Percentiles rank a stretch among this genome's conserved stretches.
phyloP scores from a whole-genome alignment of 2,113 vertebrate species.

The Daubentonia madagascariensis region DNA sequence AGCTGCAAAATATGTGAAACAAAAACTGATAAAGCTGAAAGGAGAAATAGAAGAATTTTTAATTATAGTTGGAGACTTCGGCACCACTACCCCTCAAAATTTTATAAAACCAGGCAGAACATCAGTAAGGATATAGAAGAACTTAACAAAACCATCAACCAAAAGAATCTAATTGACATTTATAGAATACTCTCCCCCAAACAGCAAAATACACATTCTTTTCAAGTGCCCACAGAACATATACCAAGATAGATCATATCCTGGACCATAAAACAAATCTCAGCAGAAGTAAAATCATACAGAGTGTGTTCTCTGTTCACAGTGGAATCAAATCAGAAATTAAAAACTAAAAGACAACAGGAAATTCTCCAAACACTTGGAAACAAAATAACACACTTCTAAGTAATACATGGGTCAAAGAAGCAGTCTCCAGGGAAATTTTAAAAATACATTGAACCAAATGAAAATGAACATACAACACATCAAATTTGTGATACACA shows the following conservation, averaged over 20 bases:
- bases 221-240: not conserved
- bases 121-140: not conserved
- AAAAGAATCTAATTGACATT: not conserved
- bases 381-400: not conserved
- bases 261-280: not conserved
- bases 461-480: not conserved
- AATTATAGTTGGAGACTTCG: not conserved
- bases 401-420: not conserved
- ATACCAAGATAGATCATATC: not conserved
- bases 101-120: not conserved
- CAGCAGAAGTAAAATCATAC: not conserved
- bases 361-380: not conserved
- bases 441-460: not conserved
- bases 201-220: not conserved
- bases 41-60: not conserved
- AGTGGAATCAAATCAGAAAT: not conserved
- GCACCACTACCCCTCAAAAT: not conserved
- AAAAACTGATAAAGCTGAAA: not conserved
- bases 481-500: not conserved
- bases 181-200: not conserved
- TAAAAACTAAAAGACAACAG: not conserved
- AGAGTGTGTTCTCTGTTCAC: not conserved
- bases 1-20: not conserved
- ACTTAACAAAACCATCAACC: not conserved
- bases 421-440: not conserved